Evolutionary conservation across 2,113 vertebrate species (phyloP), one percentile per base, ranked within the genome.

Genomic region (Diphyllodes magnificus): DNA sequence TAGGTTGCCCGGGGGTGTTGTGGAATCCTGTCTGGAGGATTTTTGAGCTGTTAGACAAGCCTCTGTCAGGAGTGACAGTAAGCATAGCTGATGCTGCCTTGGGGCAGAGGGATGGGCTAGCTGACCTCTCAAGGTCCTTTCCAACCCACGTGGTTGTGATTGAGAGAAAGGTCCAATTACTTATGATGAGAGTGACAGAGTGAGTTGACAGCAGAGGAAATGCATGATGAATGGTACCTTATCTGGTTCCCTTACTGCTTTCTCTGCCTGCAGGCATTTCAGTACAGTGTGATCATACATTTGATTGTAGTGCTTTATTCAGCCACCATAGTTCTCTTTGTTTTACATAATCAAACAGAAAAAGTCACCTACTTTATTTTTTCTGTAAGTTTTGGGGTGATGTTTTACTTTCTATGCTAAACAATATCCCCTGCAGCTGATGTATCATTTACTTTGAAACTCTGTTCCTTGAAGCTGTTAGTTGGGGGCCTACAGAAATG

Each of bases 131-230:
- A 44, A 93, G 94, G 88, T 96, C 69, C 76, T 86, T 64, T 39
- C n/a, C 35, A 92, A 76, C 80, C 86, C 95, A 95, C 37, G 17
- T 94, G 94, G 68, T 28, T 86, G 56, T 92, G 88, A 94, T 37
- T 93, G 94, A 92, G 83, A 60, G 72, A 71, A 94, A 83, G 64
- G 42, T 64, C 93, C 71, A 73, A 93, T 93, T 94, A 95, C 82
- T 93, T 90, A 59, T 49, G 79, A 92, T 80, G 79, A 63, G 85
- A 93, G 63, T 2, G 7, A 70, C 7, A 7, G 42, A 81, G 47
- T 23, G 33, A 90, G 75, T 42, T 95, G 90, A 88, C 92, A 91
- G 92, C 79, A 63, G 64, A 94, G 94, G 93, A 96, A 97, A 95
- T 66, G n/a, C 44, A 10, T 81, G 85, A 94, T 56, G 85, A 92